These are phyloP conservation scores for Grammomys surdaster DNA, from an alignment of 2,113 vertebrate genomes.

Conservation along the genomic window DNA sequence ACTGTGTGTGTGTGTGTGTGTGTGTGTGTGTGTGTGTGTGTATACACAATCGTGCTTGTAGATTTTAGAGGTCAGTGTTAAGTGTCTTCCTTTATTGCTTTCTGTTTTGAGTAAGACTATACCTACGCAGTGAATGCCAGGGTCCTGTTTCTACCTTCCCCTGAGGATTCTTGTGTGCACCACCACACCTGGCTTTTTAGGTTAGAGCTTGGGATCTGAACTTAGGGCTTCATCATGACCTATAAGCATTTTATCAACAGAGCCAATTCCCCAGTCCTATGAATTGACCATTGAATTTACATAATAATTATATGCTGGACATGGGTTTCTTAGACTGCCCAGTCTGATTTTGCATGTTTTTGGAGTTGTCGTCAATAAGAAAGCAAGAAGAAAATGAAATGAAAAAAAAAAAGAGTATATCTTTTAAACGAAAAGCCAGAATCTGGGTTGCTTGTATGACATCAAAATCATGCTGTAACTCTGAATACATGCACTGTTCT, in stretches of 20 bases:
- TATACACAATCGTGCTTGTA: neutral
- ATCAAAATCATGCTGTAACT: slow-evolving; percentile 15
- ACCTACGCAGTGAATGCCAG: neutral
- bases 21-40: neutral
- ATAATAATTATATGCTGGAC: neutral
- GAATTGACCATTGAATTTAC: neutral
- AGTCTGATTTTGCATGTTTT: neutral
- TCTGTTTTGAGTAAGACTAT: neutral
- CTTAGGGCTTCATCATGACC: neutral
- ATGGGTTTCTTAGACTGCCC: neutral
- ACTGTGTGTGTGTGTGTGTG: too few relatives aligned
- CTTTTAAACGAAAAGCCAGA: neutral
- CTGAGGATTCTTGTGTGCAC: too few relatives aligned
- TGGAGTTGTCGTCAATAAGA: slow-evolving; percentile 27
- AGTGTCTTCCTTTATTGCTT: neutral
- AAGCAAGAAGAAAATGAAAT: slow-evolving; percentile 14
- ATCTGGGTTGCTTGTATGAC: neutral
- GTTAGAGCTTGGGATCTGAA: neutral
- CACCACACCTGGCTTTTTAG: neutral
- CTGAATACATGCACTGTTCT: neutral
- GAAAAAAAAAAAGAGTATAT: neutral
- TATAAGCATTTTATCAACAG: neutral
- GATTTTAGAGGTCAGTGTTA: neutral
- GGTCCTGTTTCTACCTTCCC: too few relatives aligned
- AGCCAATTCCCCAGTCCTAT: neutral